Conservation (phyloP, 2,888 invertebrate species). For the Hedychridium roseum region DNA sequence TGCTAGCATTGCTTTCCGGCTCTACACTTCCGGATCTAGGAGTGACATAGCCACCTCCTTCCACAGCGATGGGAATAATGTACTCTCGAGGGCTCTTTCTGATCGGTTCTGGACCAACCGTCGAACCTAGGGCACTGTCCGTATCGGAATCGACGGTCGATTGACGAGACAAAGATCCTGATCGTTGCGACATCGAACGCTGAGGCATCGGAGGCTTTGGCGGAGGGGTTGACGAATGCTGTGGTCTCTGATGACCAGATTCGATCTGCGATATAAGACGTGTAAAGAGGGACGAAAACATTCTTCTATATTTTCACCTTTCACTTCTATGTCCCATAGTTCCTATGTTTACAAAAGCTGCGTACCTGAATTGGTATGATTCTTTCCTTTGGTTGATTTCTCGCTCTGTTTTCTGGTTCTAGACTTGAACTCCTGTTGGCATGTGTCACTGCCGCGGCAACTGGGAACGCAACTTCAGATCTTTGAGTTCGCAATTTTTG, state of each 20-base stretch:
- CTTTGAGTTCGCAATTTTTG: conserved; percentile 65
- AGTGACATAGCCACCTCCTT: conserved; percentile 87
- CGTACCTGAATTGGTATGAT: conserved; percentile 72
- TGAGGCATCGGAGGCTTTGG: conserved; percentile 65
- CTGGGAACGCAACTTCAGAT: conserved; percentile 69
- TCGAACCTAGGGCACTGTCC: conserved; percentile 66
- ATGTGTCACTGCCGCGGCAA: conserved; percentile 61
- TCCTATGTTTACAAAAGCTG: no score
- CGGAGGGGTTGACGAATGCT: conserved; percentile 62
- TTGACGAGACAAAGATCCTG: conserved; percentile 69
- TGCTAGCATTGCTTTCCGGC: conserved; percentile 72
- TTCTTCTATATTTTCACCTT: not conserved
- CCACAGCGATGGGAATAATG: conserved; percentile 92
- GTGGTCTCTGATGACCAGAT: conserved; percentile 51
- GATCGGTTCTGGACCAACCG: conserved; percentile 74
- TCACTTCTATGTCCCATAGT: not conserved
- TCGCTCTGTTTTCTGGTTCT: conserved; percentile 65
- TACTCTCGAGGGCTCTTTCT: conserved; percentile 90
- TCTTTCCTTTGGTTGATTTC: conserved; percentile 67
- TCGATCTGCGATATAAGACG: conserved; percentile 39
- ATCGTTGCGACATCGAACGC: conserved; percentile 64
- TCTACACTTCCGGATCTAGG: conserved; percentile 80
- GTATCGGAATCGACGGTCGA: conserved; percentile 78
- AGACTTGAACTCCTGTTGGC: conserved; percentile 66
- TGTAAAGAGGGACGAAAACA: no score